Percentiles rank a stretch among this genome's conserved stretches.
phyloP scores from a whole-genome alignment of 2,797 vertebrate genomes.

The Poeciliopsis presidionis region DNA sequence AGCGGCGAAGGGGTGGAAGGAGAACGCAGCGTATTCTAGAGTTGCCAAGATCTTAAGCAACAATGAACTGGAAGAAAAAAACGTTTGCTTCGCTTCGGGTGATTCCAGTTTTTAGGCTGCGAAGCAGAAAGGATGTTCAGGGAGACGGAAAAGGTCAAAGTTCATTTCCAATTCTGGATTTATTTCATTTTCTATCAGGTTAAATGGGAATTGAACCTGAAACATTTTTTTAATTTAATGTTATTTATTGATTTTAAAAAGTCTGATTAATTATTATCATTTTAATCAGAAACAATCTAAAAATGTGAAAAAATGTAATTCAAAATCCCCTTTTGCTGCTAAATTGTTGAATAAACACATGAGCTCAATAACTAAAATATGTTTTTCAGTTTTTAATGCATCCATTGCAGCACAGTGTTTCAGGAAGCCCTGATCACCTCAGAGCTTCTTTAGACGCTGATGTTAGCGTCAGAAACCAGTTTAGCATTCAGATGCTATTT shows the following conservation, averaged over 20 bases:
- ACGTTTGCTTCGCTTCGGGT: constrained; percentile 33
- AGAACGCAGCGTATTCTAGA: constrained; percentile 13
- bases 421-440: too few relatives aligned
- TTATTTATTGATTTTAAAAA: background rate
- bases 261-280: too few relatives aligned
- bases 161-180: constrained; percentile 9
- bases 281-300: too few relatives aligned
- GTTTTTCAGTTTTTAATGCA: too few relatives aligned
- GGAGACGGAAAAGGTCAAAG: constrained; percentile 26
- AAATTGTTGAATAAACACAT: too few relatives aligned
- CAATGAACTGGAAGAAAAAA: constrained; percentile 18
- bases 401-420: too few relatives aligned
- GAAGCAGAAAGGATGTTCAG: constrained; percentile 15
- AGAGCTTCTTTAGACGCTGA: too few relatives aligned
- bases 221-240: background rate
- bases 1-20: constrained; percentile 45
- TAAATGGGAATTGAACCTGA: background rate
- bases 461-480: too few relatives aligned
- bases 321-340: too few relatives aligned
- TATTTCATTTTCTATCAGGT: background rate
- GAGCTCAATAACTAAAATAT: too few relatives aligned
- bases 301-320: too few relatives aligned
- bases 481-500: too few relatives aligned
- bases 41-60: constrained; percentile 65
- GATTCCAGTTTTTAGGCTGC: constrained; percentile 44